Conservation (phyloP, 2,888 invertebrate species). For the Tromatobia lineatoria region DNA sequence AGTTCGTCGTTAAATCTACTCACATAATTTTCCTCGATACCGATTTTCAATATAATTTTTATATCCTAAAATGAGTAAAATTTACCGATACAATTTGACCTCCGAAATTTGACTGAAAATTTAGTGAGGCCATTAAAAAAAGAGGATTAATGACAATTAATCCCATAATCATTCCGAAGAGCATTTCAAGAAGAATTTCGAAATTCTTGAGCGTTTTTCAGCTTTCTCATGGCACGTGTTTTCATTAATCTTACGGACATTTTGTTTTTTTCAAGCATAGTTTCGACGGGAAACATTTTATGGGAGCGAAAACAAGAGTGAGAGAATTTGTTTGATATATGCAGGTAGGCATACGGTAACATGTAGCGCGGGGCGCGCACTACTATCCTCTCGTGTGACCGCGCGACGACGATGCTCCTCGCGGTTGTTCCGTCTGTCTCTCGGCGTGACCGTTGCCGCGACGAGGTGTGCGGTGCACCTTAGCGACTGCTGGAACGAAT, state of each 20-base stretch:
- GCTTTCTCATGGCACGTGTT: conserved; percentile 37
- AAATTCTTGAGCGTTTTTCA: conserved; percentile 54
- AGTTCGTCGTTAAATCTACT: too few species aligned
- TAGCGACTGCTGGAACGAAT: conserved; percentile 68
- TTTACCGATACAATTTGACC: too few species aligned
- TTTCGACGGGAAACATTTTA: conserved; percentile 36
- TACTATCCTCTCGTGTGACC: conserved; percentile 59
- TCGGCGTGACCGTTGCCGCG: conserved; percentile 49
- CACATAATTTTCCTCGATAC: too few species aligned
- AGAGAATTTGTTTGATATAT: conserved; percentile 26
- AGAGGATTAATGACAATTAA: too few species aligned
- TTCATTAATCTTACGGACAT: not conserved
- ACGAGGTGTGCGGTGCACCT: conserved; percentile 62
- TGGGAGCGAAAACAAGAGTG: conserved; percentile 43
- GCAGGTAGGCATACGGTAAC: not conserved
- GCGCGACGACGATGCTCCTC: conserved; percentile 61
- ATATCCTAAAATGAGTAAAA: too few species aligned
- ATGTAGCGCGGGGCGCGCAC: not conserved
- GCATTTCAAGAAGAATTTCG: too few species aligned
- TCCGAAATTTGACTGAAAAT: too few species aligned
- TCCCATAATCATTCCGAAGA: conserved; percentile 44
- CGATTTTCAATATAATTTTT: too few species aligned
- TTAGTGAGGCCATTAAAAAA: too few species aligned
- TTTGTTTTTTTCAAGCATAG: conserved; percentile 30
- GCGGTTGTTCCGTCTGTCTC: conserved; percentile 40